Evolutionary conservation across 1,140 invertebrate genomes (phyloP).

Genomic region (Bicyclus anynana): DNA sequence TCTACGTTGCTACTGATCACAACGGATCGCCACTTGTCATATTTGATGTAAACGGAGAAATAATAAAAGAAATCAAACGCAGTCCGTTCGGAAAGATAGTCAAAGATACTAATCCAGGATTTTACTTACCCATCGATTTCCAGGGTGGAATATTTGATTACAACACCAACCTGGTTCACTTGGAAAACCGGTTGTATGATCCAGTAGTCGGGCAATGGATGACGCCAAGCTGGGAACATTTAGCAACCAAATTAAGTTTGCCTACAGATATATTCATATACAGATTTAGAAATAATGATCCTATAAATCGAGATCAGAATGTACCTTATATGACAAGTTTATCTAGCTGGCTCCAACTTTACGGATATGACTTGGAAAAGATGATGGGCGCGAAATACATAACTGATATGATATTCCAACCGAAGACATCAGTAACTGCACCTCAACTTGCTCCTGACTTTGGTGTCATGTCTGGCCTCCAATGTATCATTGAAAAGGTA

Average conservation of each 20-base stretch:
- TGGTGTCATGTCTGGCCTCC: conserved; percentile 91
- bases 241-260: conserved; percentile 87
- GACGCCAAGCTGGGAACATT: conserved; percentile 92
- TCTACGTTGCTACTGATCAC: conserved; percentile 95
- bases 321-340: conserved; percentile 91
- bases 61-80: conserved; percentile 93
- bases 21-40: conserved; percentile 93
- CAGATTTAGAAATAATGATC: conserved; percentile 94
- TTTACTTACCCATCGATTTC: conserved; percentile 95
- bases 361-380: conserved; percentile 90
- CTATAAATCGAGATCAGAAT: conserved; percentile 87
- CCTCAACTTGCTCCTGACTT: conserved; percentile 88
- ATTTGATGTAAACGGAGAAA: conserved; percentile 92
- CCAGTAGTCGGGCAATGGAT: conserved; percentile 96
- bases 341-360: conserved; percentile 90
- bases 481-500: conserved; percentile 90
- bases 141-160: conserved; percentile 92
- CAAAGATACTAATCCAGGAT: conserved; percentile 93
- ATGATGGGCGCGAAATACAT: conserved; percentile 91
- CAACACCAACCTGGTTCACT: conserved; percentile 90
- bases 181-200: conserved; percentile 92
- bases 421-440: conserved; percentile 85
- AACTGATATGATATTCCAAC: conserved; percentile 86
- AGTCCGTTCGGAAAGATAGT: conserved; percentile 94
- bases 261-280: conserved; percentile 95